These are phyloP conservation scores for Morinoia aosen DNA, from an alignment of 2,888 invertebrate genomes.

Conservation along the genomic window DNA sequence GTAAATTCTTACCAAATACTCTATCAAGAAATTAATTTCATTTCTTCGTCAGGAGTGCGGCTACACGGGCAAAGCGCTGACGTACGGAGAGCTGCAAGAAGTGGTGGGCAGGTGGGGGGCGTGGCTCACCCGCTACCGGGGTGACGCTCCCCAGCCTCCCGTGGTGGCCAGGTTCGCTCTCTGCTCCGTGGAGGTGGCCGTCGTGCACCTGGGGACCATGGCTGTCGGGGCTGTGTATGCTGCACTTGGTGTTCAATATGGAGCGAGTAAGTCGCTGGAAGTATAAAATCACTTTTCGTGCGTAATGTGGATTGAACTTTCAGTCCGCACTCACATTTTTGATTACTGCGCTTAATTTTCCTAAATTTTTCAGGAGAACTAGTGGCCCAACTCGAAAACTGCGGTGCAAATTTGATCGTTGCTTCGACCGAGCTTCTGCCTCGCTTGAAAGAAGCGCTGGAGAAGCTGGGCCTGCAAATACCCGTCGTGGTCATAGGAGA, in stretches of 20 bases:
- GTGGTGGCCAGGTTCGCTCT: background rate
- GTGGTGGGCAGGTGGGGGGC: slow-evolving; percentile 16
- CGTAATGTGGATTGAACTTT: background rate
- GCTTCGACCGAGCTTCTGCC: background rate
- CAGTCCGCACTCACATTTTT: too few relatives aligned
- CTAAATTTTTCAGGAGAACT: background rate
- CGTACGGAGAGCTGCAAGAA: slow-evolving; percentile 25
- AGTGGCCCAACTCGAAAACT: background rate
- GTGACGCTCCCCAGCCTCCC: background rate
- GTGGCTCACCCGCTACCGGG: background rate
- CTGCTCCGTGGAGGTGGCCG: background rate
- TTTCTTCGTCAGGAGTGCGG: slow-evolving; percentile 5
- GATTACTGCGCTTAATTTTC: background rate
- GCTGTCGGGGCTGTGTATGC: background rate
- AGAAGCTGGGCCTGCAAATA: background rate
- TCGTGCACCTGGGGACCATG: slow-evolving; percentile 7
- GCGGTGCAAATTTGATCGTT: background rate
- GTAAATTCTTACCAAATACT: too few relatives aligned
- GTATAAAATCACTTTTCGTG: background rate
- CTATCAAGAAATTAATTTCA: too few relatives aligned
- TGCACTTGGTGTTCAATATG: background rate
- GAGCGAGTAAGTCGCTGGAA: background rate
- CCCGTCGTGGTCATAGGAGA: background rate
- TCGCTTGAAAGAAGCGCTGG: slow-evolving; percentile 10
- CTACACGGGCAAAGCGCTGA: slow-evolving; percentile 8